Evolutionary conservation across 2,888 invertebrate species (phyloP).

Genomic region (Pyrrhia umbra): DNA sequence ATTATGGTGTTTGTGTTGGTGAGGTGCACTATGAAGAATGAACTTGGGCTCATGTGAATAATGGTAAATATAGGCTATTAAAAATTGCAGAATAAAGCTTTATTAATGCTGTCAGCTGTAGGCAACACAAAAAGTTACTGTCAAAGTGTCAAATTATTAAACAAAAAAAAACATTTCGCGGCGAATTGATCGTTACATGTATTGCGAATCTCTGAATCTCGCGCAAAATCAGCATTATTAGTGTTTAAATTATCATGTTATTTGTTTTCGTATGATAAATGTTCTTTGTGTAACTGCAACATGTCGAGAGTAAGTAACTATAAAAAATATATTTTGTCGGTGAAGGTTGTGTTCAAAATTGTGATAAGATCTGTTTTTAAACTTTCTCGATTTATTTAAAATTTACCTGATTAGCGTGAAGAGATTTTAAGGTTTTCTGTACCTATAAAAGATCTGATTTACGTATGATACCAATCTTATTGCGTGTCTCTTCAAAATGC

Average conservation of each 20-base stretch:
- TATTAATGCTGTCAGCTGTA: neutral
- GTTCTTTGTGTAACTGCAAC: conserved; percentile 4
- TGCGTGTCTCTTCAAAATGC: neutral
- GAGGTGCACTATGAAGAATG: no score
- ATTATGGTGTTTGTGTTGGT: no score
- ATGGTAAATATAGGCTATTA: no score
- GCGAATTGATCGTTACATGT: conserved; percentile 30
- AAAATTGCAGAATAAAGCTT: no score
- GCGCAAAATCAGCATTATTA: neutral
- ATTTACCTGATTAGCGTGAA: neutral
- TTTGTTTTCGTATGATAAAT: conserved; percentile 19
- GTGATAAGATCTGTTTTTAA: neutral
- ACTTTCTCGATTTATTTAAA: no score
- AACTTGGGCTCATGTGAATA: no score
- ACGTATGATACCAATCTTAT: neutral
- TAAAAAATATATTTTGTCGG: neutral
- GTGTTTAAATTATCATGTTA: conserved; percentile 29
- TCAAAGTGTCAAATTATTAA: neutral
- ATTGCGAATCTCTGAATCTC: conserved; percentile 19
- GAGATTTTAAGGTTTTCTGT: neutral
- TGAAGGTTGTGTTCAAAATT: neutral
- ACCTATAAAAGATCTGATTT: neutral
- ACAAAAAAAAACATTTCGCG: conserved; percentile 22
- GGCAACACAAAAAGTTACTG: neutral
- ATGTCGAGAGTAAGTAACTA: conserved; percentile 51